These are phyloP conservation scores for Dendrocopos noguchii DNA, from an alignment of 2,113 vertebrate genomes.

Conservation along the genomic window DNA sequence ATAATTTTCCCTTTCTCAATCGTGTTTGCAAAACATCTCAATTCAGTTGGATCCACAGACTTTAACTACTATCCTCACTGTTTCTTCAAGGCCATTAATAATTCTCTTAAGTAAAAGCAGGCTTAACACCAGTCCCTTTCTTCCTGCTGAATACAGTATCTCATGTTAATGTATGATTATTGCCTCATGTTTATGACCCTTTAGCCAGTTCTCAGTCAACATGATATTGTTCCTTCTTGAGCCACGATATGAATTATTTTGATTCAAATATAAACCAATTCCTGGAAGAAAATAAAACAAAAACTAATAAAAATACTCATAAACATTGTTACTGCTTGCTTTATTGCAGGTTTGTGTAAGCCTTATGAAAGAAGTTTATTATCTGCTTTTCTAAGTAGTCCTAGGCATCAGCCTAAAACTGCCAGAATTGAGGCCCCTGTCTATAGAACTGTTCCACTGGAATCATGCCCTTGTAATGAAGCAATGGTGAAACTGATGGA, in stretches of 20 bases:
- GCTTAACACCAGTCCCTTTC: not conserved
- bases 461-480: not conserved
- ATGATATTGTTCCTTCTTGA: not conserved
- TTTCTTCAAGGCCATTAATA: constrained; percentile 29
- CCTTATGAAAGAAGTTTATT: constrained; percentile 21
- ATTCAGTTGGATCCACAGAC: constrained; percentile 4
- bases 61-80: constrained; percentile 39
- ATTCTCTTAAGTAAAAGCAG: not conserved
- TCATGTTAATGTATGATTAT: constrained; percentile 1
- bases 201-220: constrained; percentile 31
- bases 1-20: not conserved
- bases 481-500: not conserved
- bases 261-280: constrained; percentile 39
- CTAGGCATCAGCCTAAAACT: no score
- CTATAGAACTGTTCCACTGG: not conserved
- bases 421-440: not conserved
- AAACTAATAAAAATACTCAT: constrained; percentile 30
- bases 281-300: constrained; percentile 36
- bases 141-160: not conserved
- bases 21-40: not conserved
- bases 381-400: not conserved
- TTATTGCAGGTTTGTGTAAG: not conserved
- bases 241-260: not conserved
- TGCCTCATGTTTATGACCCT: constrained; percentile 11
- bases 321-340: not conserved